Base-by-base conservation (phyloP, 2,888 invertebrate species). In the Lepidonotus clava region DNA sequence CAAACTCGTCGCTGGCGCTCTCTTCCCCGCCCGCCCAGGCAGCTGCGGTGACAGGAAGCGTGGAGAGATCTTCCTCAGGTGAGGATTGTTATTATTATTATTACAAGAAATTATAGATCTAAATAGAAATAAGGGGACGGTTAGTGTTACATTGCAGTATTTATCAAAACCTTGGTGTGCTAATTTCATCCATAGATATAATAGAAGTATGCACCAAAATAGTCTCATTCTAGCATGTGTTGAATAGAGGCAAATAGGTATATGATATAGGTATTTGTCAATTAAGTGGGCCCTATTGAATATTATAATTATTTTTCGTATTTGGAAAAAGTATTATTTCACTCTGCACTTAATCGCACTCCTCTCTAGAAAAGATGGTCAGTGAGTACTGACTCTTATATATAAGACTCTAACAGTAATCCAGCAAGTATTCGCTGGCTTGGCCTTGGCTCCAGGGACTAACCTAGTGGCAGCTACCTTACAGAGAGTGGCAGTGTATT, bases 51-150 rank as follows among this genome's bases (percentile, higher is more conserved):
- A 11, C 11, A 34, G 21, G n/a, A 71, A 71, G 21, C 38, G 1
- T 1, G 71, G 71, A 71, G 36, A 71, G n/a, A 38, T 24, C 71
- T 71, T 71, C 24, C n/a, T 71, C 36, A 71, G 71, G 71, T 71
- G 14, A 18, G 36, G 5, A 8, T n/a, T 11, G 18, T 46, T 11
- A 18, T 18, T 8, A 11, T 8, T 46, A 8, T 18, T 11, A 11
- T 46, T 8, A 18, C 46, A 46, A 18, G 46, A 8, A 8, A 18
- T 11, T 67, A 34, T 28, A 34, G 5, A 28, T 34, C 8, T 67
- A 34, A 14, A 28, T 34, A 28, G 6, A 28, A 18, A 46, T 46
- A 46, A 11, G 46, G 8, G 8, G 18, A 8, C 18, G 8, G 46
- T 8, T 11, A 11, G 18, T 18, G 46, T 11, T 46, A 46, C 46